These are phyloP conservation scores for Chelonus formosanus DNA, from an alignment of 2,888 invertebrate genomes.

Conservation along the genomic window DNA sequence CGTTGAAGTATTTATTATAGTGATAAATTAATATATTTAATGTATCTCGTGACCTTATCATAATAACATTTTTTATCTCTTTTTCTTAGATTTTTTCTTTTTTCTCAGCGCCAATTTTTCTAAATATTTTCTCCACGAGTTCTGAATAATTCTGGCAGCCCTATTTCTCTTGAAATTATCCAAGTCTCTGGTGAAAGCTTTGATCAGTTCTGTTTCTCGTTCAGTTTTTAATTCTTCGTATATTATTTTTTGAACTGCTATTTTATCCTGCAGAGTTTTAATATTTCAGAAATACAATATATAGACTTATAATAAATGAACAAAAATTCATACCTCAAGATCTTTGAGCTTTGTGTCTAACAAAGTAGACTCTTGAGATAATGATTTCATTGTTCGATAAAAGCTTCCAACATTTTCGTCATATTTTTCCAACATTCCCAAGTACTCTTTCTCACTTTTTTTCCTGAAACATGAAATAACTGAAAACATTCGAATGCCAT, in stretches of 20 bases:
- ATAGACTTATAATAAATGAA: background rate
- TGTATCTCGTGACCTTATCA: too few relatives aligned
- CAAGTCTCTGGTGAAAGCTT: conserved; percentile 46
- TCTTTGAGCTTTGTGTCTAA: conserved; percentile 39
- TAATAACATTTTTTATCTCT: conserved; percentile 31
- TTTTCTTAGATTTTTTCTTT: conserved; percentile 49
- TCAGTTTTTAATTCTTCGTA: conserved; percentile 50
- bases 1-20: too few relatives aligned
- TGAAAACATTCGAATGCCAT: background rate
- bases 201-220: conserved; percentile 44
- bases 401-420: conserved; percentile 48
- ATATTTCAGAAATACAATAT: conserved; percentile 8
- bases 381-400: conserved; percentile 43
- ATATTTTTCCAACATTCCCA: conserved; percentile 45
- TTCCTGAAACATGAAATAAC: conserved; percentile 37
- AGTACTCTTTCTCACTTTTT: conserved; percentile 40
- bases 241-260: conserved; percentile 43
- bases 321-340: conserved; percentile 42
- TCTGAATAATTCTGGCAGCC: conserved; percentile 56
- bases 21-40: too few relatives aligned
- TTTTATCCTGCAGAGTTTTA: conserved; percentile 41
- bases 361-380: conserved; percentile 39
- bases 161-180: conserved; percentile 51
- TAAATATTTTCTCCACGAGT: conserved; percentile 51
- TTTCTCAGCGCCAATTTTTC: conserved; percentile 45